phyloP scores from a whole-genome alignment of 2,888 invertebrate genomes.

The Leptinotarsa haldemani region DNA sequence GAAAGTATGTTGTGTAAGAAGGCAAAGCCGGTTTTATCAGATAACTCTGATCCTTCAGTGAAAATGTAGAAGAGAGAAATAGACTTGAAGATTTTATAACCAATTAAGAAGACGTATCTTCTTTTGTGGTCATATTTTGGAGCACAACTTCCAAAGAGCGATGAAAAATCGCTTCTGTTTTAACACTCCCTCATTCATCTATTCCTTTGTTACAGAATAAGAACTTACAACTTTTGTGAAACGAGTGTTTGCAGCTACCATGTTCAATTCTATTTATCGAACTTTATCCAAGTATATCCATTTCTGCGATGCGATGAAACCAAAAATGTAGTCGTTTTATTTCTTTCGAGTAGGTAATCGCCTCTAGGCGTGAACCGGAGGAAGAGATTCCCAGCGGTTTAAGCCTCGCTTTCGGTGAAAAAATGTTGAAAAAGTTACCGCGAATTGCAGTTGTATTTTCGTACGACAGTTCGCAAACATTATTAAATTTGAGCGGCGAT shows the following conservation, averaged over 20 bases:
- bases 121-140: too few species aligned
- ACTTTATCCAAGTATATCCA: background rate
- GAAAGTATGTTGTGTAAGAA: too few species aligned
- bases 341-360: slow-evolving; percentile 5
- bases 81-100: too few species aligned
- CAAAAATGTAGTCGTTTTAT: background rate
- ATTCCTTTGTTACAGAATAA: too few species aligned
- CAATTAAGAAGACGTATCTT: too few species aligned
- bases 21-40: too few species aligned
- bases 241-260: background rate
- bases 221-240: background rate
- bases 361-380: background rate
- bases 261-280: background rate
- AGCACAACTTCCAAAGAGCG: too few species aligned
- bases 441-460: slow-evolving; percentile 3
- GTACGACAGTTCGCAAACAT: slow-evolving; percentile 16
- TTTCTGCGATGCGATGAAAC: background rate
- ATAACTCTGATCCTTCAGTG: too few species aligned
- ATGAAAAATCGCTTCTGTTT: too few species aligned
- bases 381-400: slow-evolving; percentile 13
- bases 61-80: too few species aligned
- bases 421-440: background rate
- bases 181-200: too few species aligned
- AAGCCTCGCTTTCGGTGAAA: background rate
- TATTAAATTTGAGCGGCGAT: slow-evolving; percentile 23